phyloP scores from a whole-genome alignment of 1,140 invertebrate genomes.

The Drosophila tropicalis region DNA sequence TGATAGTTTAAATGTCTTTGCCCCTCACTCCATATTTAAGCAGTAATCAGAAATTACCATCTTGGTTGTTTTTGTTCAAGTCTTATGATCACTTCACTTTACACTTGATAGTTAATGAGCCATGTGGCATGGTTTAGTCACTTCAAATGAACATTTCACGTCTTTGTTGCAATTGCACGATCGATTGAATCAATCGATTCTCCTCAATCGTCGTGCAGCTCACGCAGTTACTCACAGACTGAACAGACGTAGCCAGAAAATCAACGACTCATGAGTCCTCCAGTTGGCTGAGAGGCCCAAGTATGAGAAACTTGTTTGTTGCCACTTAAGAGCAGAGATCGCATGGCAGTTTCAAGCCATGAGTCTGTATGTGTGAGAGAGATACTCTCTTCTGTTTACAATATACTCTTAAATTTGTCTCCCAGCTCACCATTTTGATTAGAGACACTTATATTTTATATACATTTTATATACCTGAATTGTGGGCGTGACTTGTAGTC shows the following conservation, averaged over 20 bases:
- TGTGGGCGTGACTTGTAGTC: conserved; percentile 68
- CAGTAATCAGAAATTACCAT: not conserved
- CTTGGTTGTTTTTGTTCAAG: conserved; percentile 26
- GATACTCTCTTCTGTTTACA: conserved; percentile 15
- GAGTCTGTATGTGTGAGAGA: conserved; percentile 43
- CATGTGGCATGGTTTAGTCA: conserved; percentile 4
- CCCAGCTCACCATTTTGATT: conserved; percentile 42
- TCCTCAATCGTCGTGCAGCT: conserved; percentile 69
- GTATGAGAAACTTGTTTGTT: conserved; percentile 50
- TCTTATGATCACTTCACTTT: conserved; percentile 37
- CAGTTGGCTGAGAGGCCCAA: conserved; percentile 7
- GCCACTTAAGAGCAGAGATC: conserved; percentile 54
- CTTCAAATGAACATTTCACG: conserved; percentile 36
- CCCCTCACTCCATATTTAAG: not conserved
- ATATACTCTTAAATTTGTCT: conserved; percentile 50
- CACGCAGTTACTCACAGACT: conserved; percentile 74
- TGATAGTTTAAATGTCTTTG: not conserved
- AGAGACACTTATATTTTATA: conserved; percentile 48
- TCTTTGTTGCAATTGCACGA: conserved; percentile 40
- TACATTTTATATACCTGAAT: conserved; percentile 27
- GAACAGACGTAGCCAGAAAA: conserved; percentile 50
- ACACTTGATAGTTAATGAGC: conserved; percentile 40
- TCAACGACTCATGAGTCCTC: conserved; percentile 48
- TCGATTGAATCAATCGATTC: conserved; percentile 30
- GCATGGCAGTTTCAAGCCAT: not conserved